Evolutionary conservation across 23 tunicate genomes (phyloP).

Genomic region (Ascidia mentula): DNA sequence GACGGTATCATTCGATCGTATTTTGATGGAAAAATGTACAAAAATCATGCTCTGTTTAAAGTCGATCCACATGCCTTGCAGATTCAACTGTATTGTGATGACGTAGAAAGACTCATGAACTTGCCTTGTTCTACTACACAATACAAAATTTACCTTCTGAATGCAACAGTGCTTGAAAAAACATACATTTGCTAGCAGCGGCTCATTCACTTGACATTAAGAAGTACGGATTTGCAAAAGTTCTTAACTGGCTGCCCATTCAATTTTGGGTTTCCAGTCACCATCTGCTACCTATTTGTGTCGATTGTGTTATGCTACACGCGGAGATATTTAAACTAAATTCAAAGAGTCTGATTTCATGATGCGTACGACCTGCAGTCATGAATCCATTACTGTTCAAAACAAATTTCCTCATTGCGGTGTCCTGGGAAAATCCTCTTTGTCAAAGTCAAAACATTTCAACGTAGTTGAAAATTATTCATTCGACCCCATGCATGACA

Average conservation of each 20-base stretch:
- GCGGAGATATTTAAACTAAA: neutral
- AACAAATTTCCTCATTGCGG: conserved; percentile 17
- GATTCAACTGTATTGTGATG: conserved; percentile 32
- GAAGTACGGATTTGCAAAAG: conserved; percentile 14
- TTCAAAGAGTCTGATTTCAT: conserved; percentile 13
- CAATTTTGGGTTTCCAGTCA: conserved; percentile 14
- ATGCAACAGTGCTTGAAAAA: neutral
- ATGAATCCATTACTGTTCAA: neutral
- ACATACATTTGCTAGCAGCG: conserved; percentile 16
- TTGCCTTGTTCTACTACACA: conserved; percentile 24
- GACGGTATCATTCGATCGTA: no score
- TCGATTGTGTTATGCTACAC: conserved; percentile 21
- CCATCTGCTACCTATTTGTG: conserved; percentile 28
- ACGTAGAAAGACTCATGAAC: conserved; percentile 29
- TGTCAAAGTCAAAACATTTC: conserved; percentile 11
- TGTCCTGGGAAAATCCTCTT: neutral
- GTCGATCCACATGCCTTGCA: neutral
- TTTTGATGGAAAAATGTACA: conserved; percentile 5
- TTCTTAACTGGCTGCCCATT: conserved; percentile 18
- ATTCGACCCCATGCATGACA: conserved; percentile 25
- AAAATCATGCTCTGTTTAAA: neutral
- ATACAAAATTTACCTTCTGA: conserved; percentile 18
- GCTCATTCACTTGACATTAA: conserved; percentile 19
- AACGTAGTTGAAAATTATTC: conserved; percentile 22
- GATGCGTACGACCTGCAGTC: conserved; percentile 12